These are phyloP conservation scores for Dendrolimus houi DNA, from an alignment of 2,888 invertebrate species.

Conservation along the genomic window DNA sequence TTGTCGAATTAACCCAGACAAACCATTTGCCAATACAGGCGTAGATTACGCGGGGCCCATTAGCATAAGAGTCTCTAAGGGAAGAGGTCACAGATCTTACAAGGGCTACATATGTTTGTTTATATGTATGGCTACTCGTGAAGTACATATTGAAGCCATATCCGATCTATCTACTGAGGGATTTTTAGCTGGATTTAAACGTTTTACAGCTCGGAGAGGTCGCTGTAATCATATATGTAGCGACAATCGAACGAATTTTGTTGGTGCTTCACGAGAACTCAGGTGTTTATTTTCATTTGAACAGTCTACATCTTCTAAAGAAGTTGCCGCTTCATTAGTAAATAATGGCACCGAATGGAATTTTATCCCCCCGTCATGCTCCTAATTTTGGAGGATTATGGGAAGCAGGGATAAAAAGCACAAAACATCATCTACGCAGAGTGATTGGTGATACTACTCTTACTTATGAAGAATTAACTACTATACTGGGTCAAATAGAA, in stretches of 20 bases:
- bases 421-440: neutral
- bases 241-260: constrained; percentile 19
- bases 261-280: too few species aligned
- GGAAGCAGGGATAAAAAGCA: constrained; percentile 1
- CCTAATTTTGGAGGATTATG: constrained; percentile 9
- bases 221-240: constrained; percentile 14
- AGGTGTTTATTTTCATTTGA: too few species aligned
- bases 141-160: constrained; percentile 25
- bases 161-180: constrained; percentile 21
- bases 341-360: neutral
- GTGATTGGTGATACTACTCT: neutral
- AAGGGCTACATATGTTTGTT: constrained; percentile 5
- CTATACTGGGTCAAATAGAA: neutral
- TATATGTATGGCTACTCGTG: constrained; percentile 18
- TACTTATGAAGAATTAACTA: neutral
- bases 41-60: constrained; percentile 18
- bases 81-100: constrained; percentile 9
- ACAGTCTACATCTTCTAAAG: too few species aligned
- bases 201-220: constrained; percentile 16
- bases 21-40: constrained; percentile 12
- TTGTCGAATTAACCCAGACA: constrained; percentile 8
- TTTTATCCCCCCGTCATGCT: constrained; percentile 6
- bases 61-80: constrained; percentile 8
- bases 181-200: constrained; percentile 17
- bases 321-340: too few species aligned